phyloP scores from a whole-genome alignment of 2,797 vertebrate species.

The Carcharodon carcharias region DNA sequence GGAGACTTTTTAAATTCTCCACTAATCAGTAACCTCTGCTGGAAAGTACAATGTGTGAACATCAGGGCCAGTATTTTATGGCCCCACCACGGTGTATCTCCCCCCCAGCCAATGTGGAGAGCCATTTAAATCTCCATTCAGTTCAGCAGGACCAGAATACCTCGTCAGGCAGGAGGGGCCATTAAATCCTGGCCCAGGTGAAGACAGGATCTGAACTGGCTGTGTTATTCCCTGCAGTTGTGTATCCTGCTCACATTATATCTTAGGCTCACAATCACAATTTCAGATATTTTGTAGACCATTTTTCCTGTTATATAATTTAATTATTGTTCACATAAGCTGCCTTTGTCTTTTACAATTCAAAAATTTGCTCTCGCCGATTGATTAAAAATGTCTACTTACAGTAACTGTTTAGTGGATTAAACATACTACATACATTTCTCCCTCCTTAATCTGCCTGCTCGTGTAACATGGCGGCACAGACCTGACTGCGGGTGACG shows the following conservation, averaged over 20 bases:
- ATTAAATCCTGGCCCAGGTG: not conserved
- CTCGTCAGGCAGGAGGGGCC: too few species aligned
- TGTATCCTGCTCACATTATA: not conserved
- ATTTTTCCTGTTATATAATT: not conserved
- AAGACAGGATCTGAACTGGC: not conserved
- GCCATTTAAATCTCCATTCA: too few species aligned
- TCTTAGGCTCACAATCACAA: not conserved
- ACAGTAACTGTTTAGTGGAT: not conserved
- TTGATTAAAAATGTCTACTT: not conserved
- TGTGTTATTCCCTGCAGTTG: not conserved
- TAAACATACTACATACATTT: not conserved
- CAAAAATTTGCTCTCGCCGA: not conserved
- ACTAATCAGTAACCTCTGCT: not conserved
- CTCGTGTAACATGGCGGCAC: too few species aligned
- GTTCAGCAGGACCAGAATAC: too few species aligned
- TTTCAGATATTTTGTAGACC: not conserved
- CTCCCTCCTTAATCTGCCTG: too few species aligned
- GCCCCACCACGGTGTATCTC: too few species aligned
- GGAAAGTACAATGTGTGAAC: not conserved
- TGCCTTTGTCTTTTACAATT: not conserved
- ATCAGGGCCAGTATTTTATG: not conserved
- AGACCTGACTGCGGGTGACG: too few species aligned
- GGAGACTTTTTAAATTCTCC: not conserved
- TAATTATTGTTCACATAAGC: not conserved
- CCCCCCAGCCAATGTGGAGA: too few species aligned